Evolutionary conservation across 2,888 invertebrate genomes (phyloP), one percentile per base, ranked within the genome.

Genomic region (Philopedon plagiatum): DNA sequence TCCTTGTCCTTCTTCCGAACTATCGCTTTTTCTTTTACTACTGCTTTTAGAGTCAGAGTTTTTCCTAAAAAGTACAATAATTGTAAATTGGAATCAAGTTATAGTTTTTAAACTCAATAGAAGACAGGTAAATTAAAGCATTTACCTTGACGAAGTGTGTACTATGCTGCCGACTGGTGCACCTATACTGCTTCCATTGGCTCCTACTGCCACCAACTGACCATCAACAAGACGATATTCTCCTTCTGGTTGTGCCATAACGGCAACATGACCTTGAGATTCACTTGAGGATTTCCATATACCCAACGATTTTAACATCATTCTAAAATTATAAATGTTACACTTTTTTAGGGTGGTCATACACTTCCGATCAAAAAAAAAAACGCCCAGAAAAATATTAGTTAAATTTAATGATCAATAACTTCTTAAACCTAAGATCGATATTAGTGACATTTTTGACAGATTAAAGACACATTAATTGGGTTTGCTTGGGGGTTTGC

Each of bases 281-380:
- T 85, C 83, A 51, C 87, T 85, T 0, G 80, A 76, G 0, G 88
- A 90, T 81, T 94, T 94, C 97, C 99, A 99, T 62, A 99, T 88
- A 0, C 99, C 99, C 80, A 99, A 89, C 0, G 95, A 95, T 87
- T 98, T 98, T 21, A 99, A 87, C 90, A 98, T 94, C 80, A 95
- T 96, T 80, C 95, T 94, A 79, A 37, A 80, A 77, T 29, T 7
- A 49, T 5, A 26, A 9, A 46, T 0, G n/a, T n/a, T 18, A 8
- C n/a, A 8, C 7, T 44, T 26, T 26, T 26, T 26, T 26, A 5
- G 3, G n/a, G n/a, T n/a, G n/a, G n/a, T n/a, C n/a, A n/a, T n/a
- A n/a, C n/a, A n/a, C n/a, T n/a, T n/a, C n/a, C n/a, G n/a, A n/a
- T n/a, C n/a, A n/a, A n/a, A n/a, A n/a, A n/a, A n/a, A n/a, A n/a